A percentile compares a stretch with the other conserved stretches of the same genome.
Evolutionary conservation across 2,113 vertebrate species (phyloP).

Genomic region (Hypanus sabinus): DNA sequence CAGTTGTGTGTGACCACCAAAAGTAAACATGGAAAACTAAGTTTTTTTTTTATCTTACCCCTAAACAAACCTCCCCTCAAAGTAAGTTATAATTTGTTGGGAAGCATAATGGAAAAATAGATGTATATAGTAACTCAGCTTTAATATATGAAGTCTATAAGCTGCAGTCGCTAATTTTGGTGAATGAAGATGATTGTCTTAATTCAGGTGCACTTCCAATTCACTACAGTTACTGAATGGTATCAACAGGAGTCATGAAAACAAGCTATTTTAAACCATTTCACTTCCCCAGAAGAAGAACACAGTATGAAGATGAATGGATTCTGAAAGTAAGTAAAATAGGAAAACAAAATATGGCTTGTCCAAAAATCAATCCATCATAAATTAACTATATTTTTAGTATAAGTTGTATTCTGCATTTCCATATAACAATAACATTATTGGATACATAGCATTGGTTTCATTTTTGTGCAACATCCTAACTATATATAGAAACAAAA

Average conservation of each 20-base stretch:
- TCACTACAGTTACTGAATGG: background rate
- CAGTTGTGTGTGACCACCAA: background rate
- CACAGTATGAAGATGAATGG: background rate
- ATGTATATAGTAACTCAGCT: background rate
- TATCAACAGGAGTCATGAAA: background rate
- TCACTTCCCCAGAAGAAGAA: background rate
- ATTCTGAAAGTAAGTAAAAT: background rate
- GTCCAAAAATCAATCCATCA: background rate
- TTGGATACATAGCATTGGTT: background rate
- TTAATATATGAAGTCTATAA: background rate
- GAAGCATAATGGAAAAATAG: background rate
- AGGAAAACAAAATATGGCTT: background rate
- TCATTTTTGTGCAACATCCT: background rate
- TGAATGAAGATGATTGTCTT: background rate
- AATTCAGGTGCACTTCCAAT: constrained; percentile 1
- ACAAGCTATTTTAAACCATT: background rate
- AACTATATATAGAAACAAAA: constrained; percentile 30
- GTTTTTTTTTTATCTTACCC: too few relatives aligned
- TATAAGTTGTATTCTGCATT: background rate
- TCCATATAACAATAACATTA: background rate
- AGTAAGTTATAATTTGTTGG: background rate
- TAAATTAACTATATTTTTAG: background rate
- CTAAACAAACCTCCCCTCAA: too few relatives aligned
- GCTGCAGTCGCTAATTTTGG: background rate
- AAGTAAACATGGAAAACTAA: background rate